Percentiles rank a stretch among this genome's conserved stretches.
These are phyloP conservation scores for Lasioglossum marginatum DNA, from an alignment of 2,888 invertebrate genomes.

Conservation along the genomic window DNA sequence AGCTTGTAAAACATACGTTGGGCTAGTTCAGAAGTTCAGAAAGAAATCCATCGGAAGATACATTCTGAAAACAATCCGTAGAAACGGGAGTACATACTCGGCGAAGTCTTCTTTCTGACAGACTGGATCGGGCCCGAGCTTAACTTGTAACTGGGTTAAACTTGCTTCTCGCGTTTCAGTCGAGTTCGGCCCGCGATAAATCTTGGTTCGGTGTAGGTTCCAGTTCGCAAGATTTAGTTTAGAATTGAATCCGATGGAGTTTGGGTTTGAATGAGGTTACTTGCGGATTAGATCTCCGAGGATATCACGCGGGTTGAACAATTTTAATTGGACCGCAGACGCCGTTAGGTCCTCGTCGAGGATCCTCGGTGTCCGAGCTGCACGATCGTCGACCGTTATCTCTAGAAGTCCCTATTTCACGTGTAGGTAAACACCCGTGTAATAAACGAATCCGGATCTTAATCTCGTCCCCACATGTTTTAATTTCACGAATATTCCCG, in stretches of 20 bases:
- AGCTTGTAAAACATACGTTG: neutral
- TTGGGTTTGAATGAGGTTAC: neutral
- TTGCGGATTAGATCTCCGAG: neutral
- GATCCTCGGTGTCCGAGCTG: neutral
- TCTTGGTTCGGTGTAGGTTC: constrained; percentile 8
- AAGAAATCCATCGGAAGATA: neutral
- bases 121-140: neutral
- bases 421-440: neutral
- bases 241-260: neutral
- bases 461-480: too few species aligned
- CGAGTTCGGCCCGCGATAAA: neutral
- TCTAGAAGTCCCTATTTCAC: neutral
- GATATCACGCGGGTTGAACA: neutral
- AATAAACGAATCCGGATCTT: too few species aligned
- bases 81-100: neutral
- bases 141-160: constrained; percentile 15
- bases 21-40: neutral
- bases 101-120: neutral
- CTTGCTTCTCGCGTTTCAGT: neutral
- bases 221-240: neutral
- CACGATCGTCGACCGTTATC: neutral
- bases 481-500: too few species aligned
- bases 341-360: neutral
- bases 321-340: neutral
- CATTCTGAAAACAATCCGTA: neutral